Conservation (phyloP, 2,113 vertebrate species). For the Spea bombifrons region DNA sequence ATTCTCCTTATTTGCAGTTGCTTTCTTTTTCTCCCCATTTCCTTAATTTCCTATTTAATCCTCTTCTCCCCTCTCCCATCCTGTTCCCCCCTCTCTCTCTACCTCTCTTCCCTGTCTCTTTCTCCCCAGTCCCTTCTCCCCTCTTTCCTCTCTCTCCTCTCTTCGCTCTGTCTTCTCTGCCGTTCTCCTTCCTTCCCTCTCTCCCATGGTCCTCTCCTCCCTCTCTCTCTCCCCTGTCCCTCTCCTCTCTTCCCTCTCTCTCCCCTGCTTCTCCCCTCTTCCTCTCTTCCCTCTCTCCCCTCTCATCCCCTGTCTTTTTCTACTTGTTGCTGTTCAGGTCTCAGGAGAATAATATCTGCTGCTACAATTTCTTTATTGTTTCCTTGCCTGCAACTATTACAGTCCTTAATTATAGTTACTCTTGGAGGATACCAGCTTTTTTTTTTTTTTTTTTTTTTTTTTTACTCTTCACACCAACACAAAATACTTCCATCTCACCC, state of each 20-base stretch:
- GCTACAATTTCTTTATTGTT: constrained; percentile 94
- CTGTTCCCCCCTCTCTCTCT: too few species aligned
- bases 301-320: constrained; percentile 47
- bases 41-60: neutral
- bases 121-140: neutral
- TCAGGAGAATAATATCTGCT: constrained; percentile 86
- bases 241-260: constrained; percentile 52
- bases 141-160: too few species aligned
- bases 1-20: neutral
- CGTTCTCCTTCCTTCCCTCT: neutral
- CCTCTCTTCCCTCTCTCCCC: neutral
- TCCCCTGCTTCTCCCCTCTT: neutral
- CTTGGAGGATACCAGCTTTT: constrained; percentile 63
- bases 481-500: neutral
- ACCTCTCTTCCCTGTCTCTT: neutral
- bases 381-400: constrained; percentile 79
- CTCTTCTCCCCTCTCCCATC: neutral
- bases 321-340: constrained; percentile 90
- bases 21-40: neutral
- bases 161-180: neutral
- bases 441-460: constrained; percentile 35
- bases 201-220: too few species aligned
- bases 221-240: too few species aligned
- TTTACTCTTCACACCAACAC: constrained; percentile 51
- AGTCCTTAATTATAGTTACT: constrained; percentile 80